Evolutionary conservation across 2,888 invertebrate species (phyloP), one percentile per base, ranked within the genome.

Genomic region (Acanthopleura granulata): DNA sequence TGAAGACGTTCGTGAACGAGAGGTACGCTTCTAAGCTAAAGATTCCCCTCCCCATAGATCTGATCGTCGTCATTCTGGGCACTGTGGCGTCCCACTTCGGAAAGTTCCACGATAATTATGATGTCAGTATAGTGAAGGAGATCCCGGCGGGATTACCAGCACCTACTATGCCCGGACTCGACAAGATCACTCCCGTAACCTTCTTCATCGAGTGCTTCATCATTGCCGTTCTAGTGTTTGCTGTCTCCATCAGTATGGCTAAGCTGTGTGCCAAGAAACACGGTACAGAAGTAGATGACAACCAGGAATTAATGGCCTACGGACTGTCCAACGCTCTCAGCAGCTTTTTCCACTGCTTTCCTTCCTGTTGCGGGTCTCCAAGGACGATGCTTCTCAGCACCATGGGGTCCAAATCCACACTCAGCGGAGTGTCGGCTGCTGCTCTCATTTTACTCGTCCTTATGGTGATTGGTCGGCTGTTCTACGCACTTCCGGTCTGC

Each of bases 321-420:
- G 91, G 91, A 0, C 50, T 87, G 49, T 81, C 83, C 76, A 88
- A 91, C 80, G 75, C 85, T 0, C 74, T 89, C 6, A 81, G 87
- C n/a, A 81, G 90, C 0, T 90, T 90, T 81, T 91, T 91, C 77
- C 81, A 84, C 16, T 88, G 90, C 71, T 90, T 91, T 75, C 87
- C 89, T 14, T 86, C 87, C 1, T 88, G 89, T 15, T 85, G 86
- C 25, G 89, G 90, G 0, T 86, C 87, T 25, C 87, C 87, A 12
- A 76, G 87, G 62, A 83, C 83, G 16, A 83, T 87, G 79, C 79
- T 87, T 14, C 78, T 83, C 18, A 85, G 83, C 25, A 76, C 81
- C 0, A 84, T 88, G 72, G 88, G 89, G 16, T 81, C 87, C 73
- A 82, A 80, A 70, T 78, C 84, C 1, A 84, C 85, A 51, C 57